These are phyloP conservation scores for Thecophora atra DNA, from an alignment of 2,888 invertebrate species.

Conservation along the genomic window DNA sequence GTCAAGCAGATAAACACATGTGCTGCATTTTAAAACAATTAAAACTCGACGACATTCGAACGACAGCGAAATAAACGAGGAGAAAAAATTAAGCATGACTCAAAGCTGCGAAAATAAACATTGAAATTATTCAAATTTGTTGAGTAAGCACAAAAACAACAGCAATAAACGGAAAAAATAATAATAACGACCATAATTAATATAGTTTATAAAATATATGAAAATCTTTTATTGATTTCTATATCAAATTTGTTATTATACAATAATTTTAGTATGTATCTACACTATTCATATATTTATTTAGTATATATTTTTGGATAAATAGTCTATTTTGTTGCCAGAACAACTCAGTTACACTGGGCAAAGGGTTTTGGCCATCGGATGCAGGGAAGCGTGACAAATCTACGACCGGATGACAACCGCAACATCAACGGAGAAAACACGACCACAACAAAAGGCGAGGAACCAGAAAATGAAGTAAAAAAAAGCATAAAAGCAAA, in stretches of 20 bases:
- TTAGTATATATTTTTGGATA: no score
- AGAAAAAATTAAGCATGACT: not conserved
- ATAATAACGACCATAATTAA: no score
- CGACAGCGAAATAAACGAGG: not conserved
- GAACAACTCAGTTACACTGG: no score
- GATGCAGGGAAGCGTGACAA: not conserved
- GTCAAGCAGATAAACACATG: constrained; percentile 7
- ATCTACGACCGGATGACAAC: not conserved
- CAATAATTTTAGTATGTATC: no score
- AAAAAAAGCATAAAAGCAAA: not conserved
- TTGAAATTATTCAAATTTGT: no score
- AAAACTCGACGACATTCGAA: not conserved
- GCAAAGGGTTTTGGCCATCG: not conserved
- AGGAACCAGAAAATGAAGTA: not conserved
- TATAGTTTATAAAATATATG: no score
- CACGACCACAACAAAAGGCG: not conserved
- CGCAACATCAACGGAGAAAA: not conserved
- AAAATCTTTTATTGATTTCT: no score
- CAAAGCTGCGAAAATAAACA: not conserved
- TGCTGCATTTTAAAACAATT: constrained; percentile 21
- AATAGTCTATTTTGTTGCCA: no score
- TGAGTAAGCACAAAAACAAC: no score
- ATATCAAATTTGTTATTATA: no score
- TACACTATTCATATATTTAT: no score
- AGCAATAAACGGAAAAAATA: no score